Conservation (phyloP, 2,113 vertebrate genomes). For the Odobenus rosmarus region DNA sequence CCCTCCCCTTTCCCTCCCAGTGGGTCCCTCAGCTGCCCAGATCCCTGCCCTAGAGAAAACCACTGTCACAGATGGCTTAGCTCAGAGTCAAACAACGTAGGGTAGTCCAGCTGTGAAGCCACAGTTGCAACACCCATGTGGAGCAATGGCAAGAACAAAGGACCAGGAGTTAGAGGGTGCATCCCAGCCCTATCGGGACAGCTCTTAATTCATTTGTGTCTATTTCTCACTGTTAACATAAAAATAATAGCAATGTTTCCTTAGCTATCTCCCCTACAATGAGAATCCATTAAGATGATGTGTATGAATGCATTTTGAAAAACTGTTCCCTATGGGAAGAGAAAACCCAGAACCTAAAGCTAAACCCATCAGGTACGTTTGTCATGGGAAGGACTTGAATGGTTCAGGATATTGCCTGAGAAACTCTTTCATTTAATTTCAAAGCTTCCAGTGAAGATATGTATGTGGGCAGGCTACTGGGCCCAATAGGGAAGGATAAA, state of each 20-base stretch:
- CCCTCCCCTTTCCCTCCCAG: background rate
- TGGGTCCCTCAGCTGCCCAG: background rate
- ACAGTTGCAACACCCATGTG: background rate
- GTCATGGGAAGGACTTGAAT: background rate
- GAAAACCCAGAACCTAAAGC: conserved; percentile 12
- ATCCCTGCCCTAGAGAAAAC: background rate
- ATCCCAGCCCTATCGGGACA: background rate
- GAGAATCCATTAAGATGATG: background rate
- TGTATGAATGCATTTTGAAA: background rate
- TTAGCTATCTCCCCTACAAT: background rate
- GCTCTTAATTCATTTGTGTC: background rate
- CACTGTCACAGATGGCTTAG: background rate
- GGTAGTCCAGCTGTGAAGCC: background rate
- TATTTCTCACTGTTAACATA: background rate
- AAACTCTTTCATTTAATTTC: conserved; percentile 10
- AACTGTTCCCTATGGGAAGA: background rate
- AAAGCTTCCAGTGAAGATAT: background rate
- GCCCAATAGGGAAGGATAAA: background rate
- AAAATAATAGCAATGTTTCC: background rate
- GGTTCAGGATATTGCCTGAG: background rate
- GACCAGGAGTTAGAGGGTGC: background rate
- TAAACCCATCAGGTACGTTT: background rate
- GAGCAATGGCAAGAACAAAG: background rate
- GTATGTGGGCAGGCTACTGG: background rate
- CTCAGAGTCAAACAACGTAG: background rate